Base-by-base conservation (phyloP, 2,888 invertebrate genomes). In the Quadroppia sp. region DNA sequence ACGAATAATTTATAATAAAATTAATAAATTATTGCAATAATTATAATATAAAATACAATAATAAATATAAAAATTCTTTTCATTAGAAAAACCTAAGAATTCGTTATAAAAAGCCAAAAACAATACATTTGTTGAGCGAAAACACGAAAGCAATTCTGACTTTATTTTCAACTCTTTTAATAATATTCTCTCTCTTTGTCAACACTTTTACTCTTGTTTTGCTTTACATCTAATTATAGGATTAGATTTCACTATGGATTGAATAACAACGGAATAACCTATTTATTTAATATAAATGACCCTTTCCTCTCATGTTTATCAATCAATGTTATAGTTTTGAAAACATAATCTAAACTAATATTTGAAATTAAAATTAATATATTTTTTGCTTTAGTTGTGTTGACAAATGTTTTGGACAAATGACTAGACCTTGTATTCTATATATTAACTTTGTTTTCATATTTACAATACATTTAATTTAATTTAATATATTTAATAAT, bases 381-480 rank as follows among this genome's bases (percentile, higher is more conserved):
- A 32, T 11, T 40, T 23, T 17, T 69, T 45, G n/a, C n/a, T 45
- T 42, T 11, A 67, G 17, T 30, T 40, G 32, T 30, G 6, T 36
- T 61, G 40, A 61, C 61, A 61, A 64, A 23, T 56, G 25, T 15
- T 69, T 69, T 69, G 69, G 69, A 69, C 69, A 69, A 69, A 69
- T 69, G 69, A 69, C 69, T 69, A 69, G 69, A 64, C 59, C 36
- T 64, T 64, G 61, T 64, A 64, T 64, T 32, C 30, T 36, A 32
- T 36, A n/a, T 11, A 9, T 36, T 15, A 20, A 17, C 20, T 64
- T 61, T 61, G 17, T 7, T n/a, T n/a, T 59, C 11, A 17, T 56
- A 13, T 28, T 28, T 56, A 28, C 23, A 30, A 17, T 56, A 56
- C 17, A 28, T 28, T 28, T 28, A 56, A 56, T 17, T 36, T 36